Conservation (phyloP, 2,888 invertebrate species). For the Drosophila stalkeri region DNA sequence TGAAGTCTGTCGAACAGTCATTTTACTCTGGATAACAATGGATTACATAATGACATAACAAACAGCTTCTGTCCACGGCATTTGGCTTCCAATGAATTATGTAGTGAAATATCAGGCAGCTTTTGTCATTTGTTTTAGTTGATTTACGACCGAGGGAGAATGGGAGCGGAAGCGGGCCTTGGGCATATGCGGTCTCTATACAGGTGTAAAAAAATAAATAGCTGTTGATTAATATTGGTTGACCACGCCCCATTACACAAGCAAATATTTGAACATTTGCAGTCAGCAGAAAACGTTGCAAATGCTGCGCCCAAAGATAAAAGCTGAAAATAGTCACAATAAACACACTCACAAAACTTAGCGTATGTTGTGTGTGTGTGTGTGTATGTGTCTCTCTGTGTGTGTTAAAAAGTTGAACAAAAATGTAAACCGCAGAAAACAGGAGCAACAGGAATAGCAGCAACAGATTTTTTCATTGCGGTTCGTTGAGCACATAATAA, state of each 20-base stretch:
- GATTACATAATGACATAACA: conserved; percentile 52
- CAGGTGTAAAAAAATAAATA: conserved; percentile 45
- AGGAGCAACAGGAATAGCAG: conserved; percentile 43
- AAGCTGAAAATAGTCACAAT: conserved; percentile 60
- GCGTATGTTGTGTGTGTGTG: conserved; percentile 25
- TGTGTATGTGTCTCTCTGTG: conserved; percentile 26
- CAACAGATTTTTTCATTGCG: conserved; percentile 69
- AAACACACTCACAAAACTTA: conserved; percentile 24
- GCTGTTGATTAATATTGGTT: conserved; percentile 54
- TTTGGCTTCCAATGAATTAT: conserved; percentile 41
- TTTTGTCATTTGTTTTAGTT: conserved; percentile 52
- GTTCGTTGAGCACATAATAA: conserved; percentile 81
- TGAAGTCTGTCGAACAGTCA: conserved; percentile 22
- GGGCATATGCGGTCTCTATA: neutral
- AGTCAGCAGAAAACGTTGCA: conserved; percentile 50
- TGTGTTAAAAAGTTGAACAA: conserved; percentile 56
- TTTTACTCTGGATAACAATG: conserved; percentile 33
- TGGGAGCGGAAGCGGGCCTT: neutral
- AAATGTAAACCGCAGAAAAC: conserved; percentile 41
- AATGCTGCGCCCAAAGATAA: conserved; percentile 61
- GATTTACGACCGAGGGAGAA: conserved; percentile 33
- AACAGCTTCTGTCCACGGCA: conserved; percentile 33
- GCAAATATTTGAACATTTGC: conserved; percentile 54
- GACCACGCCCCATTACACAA: conserved; percentile 61
- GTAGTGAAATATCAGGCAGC: conserved; percentile 45